A percentile compares a stretch with the other conserved stretches of the same genome.
These are phyloP conservation scores for Resseliella maxima DNA, from an alignment of 2,888 invertebrate genomes.

Conservation along the genomic window DNA sequence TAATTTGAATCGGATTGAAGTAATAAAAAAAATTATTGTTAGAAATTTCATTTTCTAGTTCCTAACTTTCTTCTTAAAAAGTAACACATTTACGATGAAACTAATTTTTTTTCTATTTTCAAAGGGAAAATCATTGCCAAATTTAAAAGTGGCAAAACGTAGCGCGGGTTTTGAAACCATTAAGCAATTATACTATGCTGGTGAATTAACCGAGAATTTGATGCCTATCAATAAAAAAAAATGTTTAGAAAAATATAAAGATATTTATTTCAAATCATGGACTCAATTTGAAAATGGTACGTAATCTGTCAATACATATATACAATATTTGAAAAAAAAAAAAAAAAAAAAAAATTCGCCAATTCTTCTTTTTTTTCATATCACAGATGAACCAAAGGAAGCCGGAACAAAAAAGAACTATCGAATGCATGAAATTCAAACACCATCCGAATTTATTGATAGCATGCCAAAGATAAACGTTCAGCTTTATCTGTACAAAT, in stretches of 20 bases:
- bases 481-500: constrained; percentile 71
- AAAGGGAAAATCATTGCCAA: constrained; percentile 73
- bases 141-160: constrained; percentile 77
- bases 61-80: no score
- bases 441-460: constrained; percentile 63
- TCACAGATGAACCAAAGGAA: constrained; percentile 62
- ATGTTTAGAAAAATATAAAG: constrained; percentile 60
- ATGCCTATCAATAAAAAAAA: constrained; percentile 69
- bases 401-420: constrained; percentile 73
- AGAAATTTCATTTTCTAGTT: no score
- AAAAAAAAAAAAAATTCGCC: neutral
- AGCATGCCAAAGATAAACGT: constrained; percentile 62
- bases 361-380: constrained; percentile 62
- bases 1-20: constrained; percentile 57
- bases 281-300: constrained; percentile 58
- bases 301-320: neutral
- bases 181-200: constrained; percentile 74
- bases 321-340: neutral
- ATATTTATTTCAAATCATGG: constrained; percentile 77
- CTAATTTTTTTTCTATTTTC: neutral
- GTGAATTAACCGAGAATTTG: constrained; percentile 79
- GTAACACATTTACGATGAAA: no score
- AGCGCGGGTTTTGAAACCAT: constrained; percentile 85
- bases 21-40: neutral
- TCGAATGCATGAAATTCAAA: constrained; percentile 69